Evolutionary conservation across 2,888 invertebrate species (phyloP), one percentile per base, ranked within the genome.

Genomic region (Caenorhabditis sp.): DNA sequence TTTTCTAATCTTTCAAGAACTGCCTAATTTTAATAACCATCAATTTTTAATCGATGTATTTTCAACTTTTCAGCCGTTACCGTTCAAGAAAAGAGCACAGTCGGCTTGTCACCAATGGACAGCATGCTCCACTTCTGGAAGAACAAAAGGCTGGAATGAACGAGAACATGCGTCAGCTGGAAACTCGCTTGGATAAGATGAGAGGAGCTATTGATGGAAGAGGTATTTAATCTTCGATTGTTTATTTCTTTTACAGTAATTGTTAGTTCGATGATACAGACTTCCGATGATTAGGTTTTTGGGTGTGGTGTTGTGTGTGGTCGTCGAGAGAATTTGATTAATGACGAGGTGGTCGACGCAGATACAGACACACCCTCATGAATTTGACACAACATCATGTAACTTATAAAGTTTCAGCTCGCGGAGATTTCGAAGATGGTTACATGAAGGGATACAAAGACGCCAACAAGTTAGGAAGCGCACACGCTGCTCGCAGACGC

Each of bases 391-490:
- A 51, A 1, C 4, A 13, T 8, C 22, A n/a, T 47, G 40, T 26
- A 62, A 24, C 40, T 53, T 3, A 15, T n/a, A 18, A 24, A 44
- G 37, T 72, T 82, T 74, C 69, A 82, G 82, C 78, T 11, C 78
- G 72, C 37, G 82, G 82, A 56, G 78, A 82, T 47, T 82, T 92
- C 79, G 92, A 92, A 69, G 90, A 91, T 47, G 92, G 92, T 8
- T 92, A 92, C 86, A 85, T 88, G 72, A 85, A 85, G 35, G 92
- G 92, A n/a, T 92, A 89, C 87, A 83, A 88, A n/a, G 92, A 92
- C 44, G 90, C 91, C 6, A 86, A 85, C 76, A 89, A 88, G 35
- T 71, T 89, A 18, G 85, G 86, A n/a, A 84, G 87, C 13, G 90
- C 85, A 8, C 61, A 83, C 11, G 89, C 83, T 5, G 90, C 88